Conservation (phyloP, 1,140 invertebrate genomes). For the Andrena cerasifolii region DNA sequence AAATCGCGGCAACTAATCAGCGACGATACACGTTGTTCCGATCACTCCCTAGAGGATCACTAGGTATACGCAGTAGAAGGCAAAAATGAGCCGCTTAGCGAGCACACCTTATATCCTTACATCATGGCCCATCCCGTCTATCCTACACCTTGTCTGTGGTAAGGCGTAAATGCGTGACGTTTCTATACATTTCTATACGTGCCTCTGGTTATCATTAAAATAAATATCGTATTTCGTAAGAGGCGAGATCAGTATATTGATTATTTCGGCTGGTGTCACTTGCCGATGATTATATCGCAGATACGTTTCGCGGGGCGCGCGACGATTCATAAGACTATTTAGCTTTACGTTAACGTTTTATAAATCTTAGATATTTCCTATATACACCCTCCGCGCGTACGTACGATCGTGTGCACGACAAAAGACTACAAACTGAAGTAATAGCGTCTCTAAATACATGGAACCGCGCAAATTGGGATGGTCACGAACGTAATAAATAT, state of each 20-base stretch:
- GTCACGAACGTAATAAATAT: background rate
- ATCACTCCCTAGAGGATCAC: no score
- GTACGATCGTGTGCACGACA: no score
- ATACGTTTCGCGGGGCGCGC: background rate
- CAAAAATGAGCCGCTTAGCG: no score
- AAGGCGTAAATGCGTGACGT: constrained; percentile 4
- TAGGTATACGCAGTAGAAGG: no score
- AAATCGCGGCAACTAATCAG: no score
- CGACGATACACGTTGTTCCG: no score
- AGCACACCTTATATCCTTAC: no score
- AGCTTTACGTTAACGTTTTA: background rate
- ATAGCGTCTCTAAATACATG: background rate
- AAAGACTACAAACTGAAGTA: background rate
- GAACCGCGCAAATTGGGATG: background rate
- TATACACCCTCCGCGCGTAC: no score
- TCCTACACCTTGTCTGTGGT: no score
- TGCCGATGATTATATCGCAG: background rate
- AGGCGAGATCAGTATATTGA: constrained; percentile 16
- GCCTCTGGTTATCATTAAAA: background rate
- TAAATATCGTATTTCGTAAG: background rate
- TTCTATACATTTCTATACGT: constrained; percentile 1
- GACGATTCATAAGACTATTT: background rate
- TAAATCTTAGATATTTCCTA: background rate
- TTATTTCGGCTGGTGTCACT: constrained; percentile 24
- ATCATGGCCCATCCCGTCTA: no score